A percentile compares a stretch with the other conserved stretches of the same genome.
Conservation (phyloP, 2,797 vertebrate species). For the Rhinatrema bivittatum region DNA sequence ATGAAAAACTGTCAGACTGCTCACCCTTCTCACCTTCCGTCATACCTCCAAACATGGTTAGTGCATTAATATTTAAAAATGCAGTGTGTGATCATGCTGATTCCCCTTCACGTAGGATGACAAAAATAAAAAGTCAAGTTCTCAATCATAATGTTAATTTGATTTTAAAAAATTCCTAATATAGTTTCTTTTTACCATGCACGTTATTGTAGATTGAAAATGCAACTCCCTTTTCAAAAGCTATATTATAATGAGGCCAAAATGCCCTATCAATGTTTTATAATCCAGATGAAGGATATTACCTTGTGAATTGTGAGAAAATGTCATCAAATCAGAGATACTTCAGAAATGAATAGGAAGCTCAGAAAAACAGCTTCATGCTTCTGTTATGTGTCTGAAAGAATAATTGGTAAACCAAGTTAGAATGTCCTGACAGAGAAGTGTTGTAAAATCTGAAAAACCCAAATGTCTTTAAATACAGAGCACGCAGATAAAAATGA, state of each 20-base stretch:
- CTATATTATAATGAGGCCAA: constrained; percentile 40
- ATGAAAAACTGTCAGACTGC: constrained; percentile 37
- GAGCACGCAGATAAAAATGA: too few species aligned
- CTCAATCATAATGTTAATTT: constrained; percentile 26
- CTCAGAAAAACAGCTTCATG: constrained; percentile 3
- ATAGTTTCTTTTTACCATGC: constrained; percentile 24
- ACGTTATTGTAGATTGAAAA: constrained; percentile 17
- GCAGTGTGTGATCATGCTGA: constrained; percentile 21
- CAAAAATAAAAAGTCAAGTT: constrained; percentile 25
- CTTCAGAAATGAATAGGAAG: constrained; percentile 27
- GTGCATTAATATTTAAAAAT: constrained; percentile 52
- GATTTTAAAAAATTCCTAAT: constrained; percentile 16
- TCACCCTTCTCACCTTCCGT: constrained; percentile 37
- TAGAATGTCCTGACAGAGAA: too few species aligned
- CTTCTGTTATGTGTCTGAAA: too few species aligned
- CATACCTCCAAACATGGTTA: too few species aligned
- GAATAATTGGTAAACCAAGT: too few species aligned
- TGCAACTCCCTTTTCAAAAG: constrained; percentile 28
- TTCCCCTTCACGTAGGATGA: constrained; percentile 31
- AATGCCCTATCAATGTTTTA: constrained; percentile 39
- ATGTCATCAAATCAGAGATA: constrained; percentile 33
- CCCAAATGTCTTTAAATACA: too few species aligned
- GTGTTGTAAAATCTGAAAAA: too few species aligned
- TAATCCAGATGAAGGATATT: constrained; percentile 29
- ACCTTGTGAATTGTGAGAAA: constrained; percentile 37